A percentile compares a stretch with the other conserved stretches of the same genome.
Conservation (phyloP, 2,888 invertebrate genomes). For the Drosophila trichaetosa region DNA sequence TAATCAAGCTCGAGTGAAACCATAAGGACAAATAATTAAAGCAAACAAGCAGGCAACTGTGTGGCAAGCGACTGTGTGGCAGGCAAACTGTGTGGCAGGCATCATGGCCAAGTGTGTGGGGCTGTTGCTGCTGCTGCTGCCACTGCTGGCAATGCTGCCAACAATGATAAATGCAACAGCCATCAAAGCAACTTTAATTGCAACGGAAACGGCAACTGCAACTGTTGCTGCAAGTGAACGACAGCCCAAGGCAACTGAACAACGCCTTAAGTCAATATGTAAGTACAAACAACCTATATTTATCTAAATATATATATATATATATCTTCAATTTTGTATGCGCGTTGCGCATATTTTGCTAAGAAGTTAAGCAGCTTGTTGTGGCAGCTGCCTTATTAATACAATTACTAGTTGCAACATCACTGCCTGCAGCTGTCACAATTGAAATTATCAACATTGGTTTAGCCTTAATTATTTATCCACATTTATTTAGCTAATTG, state of each 20-base stretch:
- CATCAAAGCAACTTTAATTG: constrained; percentile 55
- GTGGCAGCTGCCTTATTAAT: constrained; percentile 49
- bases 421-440: constrained; percentile 28
- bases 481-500: constrained; percentile 4
- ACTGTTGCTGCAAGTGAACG: constrained; percentile 30
- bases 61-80: constrained; percentile 5
- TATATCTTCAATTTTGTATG: constrained; percentile 30
- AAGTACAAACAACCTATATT: constrained; percentile 45
- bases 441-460: constrained; percentile 46
- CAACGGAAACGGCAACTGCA: constrained; percentile 31
- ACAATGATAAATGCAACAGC: constrained; percentile 58
- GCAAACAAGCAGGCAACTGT: constrained; percentile 24
- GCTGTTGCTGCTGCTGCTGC: constrained; percentile 1
- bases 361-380: constrained; percentile 25
- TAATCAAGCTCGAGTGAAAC: constrained; percentile 56
- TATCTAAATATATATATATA: neutral
- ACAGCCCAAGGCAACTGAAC: constrained; percentile 38
- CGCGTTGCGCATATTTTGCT: constrained; percentile 32
- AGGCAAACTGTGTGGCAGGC: constrained; percentile 48
- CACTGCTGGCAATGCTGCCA: constrained; percentile 33
- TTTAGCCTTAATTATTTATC: constrained; percentile 39
- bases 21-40: constrained; percentile 60
- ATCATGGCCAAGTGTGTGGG: constrained; percentile 35
- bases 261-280: constrained; percentile 66
- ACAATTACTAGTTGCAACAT: constrained; percentile 26